Conservation (phyloP, 2,113 vertebrate species). For the Dermatemys mawii region DNA sequence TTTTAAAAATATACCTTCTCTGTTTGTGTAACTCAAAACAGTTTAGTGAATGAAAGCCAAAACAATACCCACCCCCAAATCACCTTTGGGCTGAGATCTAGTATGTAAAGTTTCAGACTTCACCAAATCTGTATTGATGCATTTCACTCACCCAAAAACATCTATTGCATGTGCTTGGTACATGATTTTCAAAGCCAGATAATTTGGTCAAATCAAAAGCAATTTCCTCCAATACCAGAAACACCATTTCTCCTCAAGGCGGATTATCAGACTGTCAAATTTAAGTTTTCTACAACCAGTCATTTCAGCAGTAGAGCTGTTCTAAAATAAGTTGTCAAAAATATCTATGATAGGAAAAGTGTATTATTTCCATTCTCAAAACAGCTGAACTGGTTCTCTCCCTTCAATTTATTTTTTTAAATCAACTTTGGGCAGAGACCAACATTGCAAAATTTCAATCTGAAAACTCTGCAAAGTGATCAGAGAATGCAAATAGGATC, state of each 20-base stretch:
- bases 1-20: not conserved
- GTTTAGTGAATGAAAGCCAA: constrained; percentile 6
- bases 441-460: not conserved
- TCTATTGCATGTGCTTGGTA: not conserved
- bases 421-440: not conserved
- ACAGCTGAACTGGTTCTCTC: not conserved
- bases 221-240: not conserved
- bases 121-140: not conserved
- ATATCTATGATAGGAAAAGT: not conserved
- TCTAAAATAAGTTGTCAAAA: constrained; percentile 14
- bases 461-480: not conserved
- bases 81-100: constrained; percentile 47
- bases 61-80: not conserved
- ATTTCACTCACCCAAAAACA: not conserved
- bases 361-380: not conserved
- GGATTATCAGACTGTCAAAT: not conserved
- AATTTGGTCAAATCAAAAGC: not conserved
- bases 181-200: not conserved
- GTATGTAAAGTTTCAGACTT: constrained; percentile 42
- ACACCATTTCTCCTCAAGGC: not conserved
- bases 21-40: not conserved
- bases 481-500: not conserved
- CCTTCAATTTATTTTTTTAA: not conserved
- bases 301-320: not conserved
- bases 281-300: constrained; percentile 21